Conservation (phyloP, 2,113 vertebrate species). For the Lepus timidus region DNA sequence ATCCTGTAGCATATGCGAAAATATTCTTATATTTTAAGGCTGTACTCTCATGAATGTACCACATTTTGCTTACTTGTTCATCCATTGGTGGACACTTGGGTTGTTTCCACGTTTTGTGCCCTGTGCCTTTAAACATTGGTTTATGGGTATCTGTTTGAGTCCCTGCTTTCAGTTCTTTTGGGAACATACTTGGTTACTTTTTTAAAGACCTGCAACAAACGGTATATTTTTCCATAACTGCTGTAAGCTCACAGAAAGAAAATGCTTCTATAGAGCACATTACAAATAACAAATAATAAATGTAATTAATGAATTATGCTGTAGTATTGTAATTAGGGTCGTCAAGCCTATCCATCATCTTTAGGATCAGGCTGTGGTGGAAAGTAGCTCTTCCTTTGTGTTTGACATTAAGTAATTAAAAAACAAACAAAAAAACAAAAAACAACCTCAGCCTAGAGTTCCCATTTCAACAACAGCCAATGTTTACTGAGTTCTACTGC, state of each 20-base stretch:
- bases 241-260: conserved; percentile 46
- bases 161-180: background rate
- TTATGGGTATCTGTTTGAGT: background rate
- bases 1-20: background rate
- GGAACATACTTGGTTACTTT: conserved; percentile 21
- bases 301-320: conserved; percentile 44
- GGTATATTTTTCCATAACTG: conserved; percentile 3
- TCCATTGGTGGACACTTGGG: background rate
- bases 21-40: conserved; percentile 16
- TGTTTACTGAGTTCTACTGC: background rate
- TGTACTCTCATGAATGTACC: background rate
- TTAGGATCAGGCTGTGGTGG: background rate
- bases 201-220: conserved; percentile 14
- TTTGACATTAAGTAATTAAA: background rate
- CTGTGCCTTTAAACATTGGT: background rate
- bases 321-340: background rate
- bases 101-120: conserved; percentile 1
- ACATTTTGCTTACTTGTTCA: conserved; percentile 25
- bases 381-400: conserved; percentile 7
- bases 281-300: conserved; percentile 26
- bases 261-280: conserved; percentile 48
- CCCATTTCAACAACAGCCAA: background rate
- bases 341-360: background rate
- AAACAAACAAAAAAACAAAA: background rate
- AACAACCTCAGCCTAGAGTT: background rate